Base-by-base conservation (phyloP, 1,140 invertebrate species). In the Neodiprion virginianus region DNA sequence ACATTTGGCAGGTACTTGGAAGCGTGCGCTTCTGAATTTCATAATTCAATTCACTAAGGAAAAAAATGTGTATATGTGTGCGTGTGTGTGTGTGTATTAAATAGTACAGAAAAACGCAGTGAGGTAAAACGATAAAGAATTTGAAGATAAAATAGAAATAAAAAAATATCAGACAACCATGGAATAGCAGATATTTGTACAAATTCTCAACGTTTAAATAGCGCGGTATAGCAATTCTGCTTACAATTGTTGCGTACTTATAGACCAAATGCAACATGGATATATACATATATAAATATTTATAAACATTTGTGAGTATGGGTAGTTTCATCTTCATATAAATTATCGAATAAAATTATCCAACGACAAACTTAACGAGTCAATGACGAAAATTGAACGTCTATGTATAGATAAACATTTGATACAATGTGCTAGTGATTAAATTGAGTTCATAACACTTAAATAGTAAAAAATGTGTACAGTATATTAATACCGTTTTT, bases 1-100 rank as follows among this genome's bases (percentile, higher is more conserved):
- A 84, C 78, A 81, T 84, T 82, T 81, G 79, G 79, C 85, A 86
- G 85, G 85, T 86, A 86, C 84, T 72, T 83, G 74, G 79, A 85
- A 86, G 85, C 83, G 73, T 85, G 85, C 85, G 84, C 84, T 84
- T 80, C 77, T 78, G 68, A 48, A n/a, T 47, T 68, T 73, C 10
- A 73, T 11, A 69, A 73, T 61, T 61, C n/a, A 68, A 8, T 28
- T 40, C 66, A 49, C 47, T 68, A 14, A 28, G 17, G 23, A 7
- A 17, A 48, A 61, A 61, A 40, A 40, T 40, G 5, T 40, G 5
- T 40, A 4, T 40, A 40, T 40, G 5, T 40, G 5, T 40, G 5
- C 28, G 5, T 40, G 5, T 40, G 5, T 40, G 5, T 40, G 28
- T 40, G 65, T 17, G 50, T 66, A 49, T 67, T 65, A 68, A 74